Evolutionary conservation across 2,113 vertebrate genomes (phyloP), one percentile per base, ranked within the genome.

Genomic region (Gracilinanus agilis): DNA sequence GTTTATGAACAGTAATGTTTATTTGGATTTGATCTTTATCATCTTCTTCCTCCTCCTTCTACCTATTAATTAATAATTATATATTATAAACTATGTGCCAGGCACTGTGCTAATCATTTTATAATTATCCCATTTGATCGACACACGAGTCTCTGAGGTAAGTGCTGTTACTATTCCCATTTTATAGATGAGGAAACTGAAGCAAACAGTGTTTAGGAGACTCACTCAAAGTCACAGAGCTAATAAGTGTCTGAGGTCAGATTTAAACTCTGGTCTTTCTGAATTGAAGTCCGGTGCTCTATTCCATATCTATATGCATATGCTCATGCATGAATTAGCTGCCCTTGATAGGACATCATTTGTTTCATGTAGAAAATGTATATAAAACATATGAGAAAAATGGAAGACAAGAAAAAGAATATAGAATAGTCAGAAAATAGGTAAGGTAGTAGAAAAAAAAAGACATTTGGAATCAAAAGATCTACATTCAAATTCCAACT

Each of bases 391-490:
- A 83, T 21, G 19, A 83, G 6, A 83, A 13, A 40, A 49, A 40
- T 23, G 19, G 67, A 9, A 40, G 1, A 3, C 4, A 83, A 40
- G 16, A 23, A 75, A 75, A n/a, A 16, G 34, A 75, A 75, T 34
- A 83, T 19, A n/a, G 13, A 75, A n/a, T 90, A 95, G 90, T 93
- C 24, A 90, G 49, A 34, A 91, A 19, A 34, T 24, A 91, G 53
- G 56, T 94, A 67, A 88, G 29, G 44, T 49, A 29, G 23, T 54
- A 56, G 23, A 61, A 34, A 94, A 61, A 95, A 89, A 2, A 93
- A n/a, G n/a, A 83, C 95, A 24, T 25, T 24, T 53, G 21, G 0
- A 54, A 93, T n/a, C 90, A 95, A 93, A 95, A 89, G 92, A 90
- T 23, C 24, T 93, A 10, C 2, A 90, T 93, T 92, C 44, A 94